Evolutionary conservation across 2,113 vertebrate genomes (phyloP).

Genomic region (Tinamus guttatus): DNA sequence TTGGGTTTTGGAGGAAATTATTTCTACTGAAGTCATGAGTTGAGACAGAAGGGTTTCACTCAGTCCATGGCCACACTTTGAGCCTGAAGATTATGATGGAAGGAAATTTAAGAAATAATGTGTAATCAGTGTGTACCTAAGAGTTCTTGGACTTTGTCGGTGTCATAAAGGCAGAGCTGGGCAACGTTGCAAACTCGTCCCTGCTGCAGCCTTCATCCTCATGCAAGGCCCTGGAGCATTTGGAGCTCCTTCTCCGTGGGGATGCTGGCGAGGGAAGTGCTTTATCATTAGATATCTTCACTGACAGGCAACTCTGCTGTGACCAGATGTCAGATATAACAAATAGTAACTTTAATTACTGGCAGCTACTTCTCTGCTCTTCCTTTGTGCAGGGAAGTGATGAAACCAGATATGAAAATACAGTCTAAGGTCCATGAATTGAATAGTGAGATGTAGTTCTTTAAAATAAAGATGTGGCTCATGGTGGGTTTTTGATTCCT

Average conservation of each 20-base stretch:
- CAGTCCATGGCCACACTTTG: not conserved
- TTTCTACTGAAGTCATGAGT: not conserved
- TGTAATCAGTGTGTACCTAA: not conserved
- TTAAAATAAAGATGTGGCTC: constrained; percentile 15
- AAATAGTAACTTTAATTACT: constrained; percentile 18
- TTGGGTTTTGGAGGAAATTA: constrained; percentile 4
- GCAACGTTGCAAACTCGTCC: not conserved
- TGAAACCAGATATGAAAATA: constrained; percentile 24
- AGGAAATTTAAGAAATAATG: not conserved
- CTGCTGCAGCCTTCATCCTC: not conserved
- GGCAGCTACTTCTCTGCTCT: not conserved
- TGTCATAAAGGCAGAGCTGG: not conserved
- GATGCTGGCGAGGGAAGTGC: not conserved
- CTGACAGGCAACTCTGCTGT: not conserved
- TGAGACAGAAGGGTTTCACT: not conserved
- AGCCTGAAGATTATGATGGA: not conserved
- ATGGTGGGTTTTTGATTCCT: not conserved
- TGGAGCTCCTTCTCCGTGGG: not conserved
- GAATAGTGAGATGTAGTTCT: constrained; percentile 22
- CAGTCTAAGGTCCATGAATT: not conserved
- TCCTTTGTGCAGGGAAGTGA: constrained; percentile 13
- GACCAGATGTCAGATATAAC: not conserved
- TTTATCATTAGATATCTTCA: not conserved
- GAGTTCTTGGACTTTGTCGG: not conserved
- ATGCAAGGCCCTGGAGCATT: not conserved